Evolutionary conservation across 2,113 vertebrate genomes (phyloP), one percentile per base, ranked within the genome.

Genomic region (Sakesphorus luctuosus): DNA sequence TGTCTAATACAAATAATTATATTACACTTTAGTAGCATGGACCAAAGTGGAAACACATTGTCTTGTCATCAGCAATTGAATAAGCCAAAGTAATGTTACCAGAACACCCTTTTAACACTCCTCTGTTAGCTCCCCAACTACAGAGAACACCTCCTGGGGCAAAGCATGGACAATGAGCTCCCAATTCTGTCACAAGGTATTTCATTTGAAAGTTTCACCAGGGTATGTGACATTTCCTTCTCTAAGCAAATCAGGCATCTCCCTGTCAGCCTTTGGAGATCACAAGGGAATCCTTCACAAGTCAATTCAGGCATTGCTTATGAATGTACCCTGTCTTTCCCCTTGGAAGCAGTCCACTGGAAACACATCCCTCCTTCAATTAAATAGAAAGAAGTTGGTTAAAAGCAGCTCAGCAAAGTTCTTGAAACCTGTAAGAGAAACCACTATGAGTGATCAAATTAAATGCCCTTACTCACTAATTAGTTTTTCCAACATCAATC

Each of bases 21-120:
- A 98, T 98, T 98, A 98, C 98, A 98, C 97, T 98, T 97, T 76
- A 87, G 95, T 96, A 97, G 97, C 26, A 9, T 87, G 90, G 89
- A 97, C 95, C 96, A 92, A 98, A 98, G 96, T 82, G 69, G 96
- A 98, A 97, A 98, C 89, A 96, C 98, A 97, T 97, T 98, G 98
- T 98, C 97, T 98, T 98, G 98, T 98, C 98, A 98, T 96, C 97
- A 98, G 97, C 98, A 98, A 98, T 97, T 97, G 96, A 96, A 92
- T 84, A 66, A 96, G 86, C 76, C 75, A 13, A 87, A 91, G 72
- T 43, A 90, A 94, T 17, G 74, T 68, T 26, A 92, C 75, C 69
- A 89, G 85, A 63, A 89, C 35, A 74, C 46, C 31, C 26, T 84
- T 88, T 90, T 77, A 90, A 84, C 62, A 62, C 62, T 59, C 19